A percentile compares a stretch with the other conserved stretches of the same genome.
phyloP scores from a whole-genome alignment of 2,113 vertebrate genomes.

The Mionectes macconnelli region DNA sequence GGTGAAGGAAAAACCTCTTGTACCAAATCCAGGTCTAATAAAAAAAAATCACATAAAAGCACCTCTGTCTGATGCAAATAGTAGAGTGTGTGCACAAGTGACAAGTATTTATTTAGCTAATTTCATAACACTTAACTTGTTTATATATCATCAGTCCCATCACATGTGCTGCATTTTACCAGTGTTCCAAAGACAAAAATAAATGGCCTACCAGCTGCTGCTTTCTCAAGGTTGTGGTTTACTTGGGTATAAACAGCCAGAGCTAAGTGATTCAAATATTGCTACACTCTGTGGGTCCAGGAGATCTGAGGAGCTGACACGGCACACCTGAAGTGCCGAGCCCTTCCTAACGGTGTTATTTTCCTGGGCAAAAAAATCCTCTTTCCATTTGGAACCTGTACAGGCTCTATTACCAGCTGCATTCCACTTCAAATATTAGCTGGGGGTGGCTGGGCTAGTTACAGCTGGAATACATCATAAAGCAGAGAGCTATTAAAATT shows the following conservation, averaged over 20 bases:
- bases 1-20: background rate
- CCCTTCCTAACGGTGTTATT: slow-evolving; percentile 38
- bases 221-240: slow-evolving; percentile 69
- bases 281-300: background rate
- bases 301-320: slow-evolving; percentile 53
- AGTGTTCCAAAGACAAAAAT: slow-evolving; percentile 71
- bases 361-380: background rate
- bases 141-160: slow-evolving; percentile 68
- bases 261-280: slow-evolving; percentile 27
- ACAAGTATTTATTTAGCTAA: slow-evolving; percentile 63
- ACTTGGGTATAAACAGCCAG: slow-evolving; percentile 69
- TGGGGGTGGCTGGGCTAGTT: slow-evolving; percentile 45
- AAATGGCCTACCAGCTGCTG: slow-evolving; percentile 69
- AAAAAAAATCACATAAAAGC: slow-evolving; percentile 40
- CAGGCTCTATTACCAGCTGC: slow-evolving; percentile 65
- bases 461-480: slow-evolving; percentile 74
- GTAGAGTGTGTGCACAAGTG: slow-evolving; percentile 29
- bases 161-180: slow-evolving; percentile 72
- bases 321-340: slow-evolving; percentile 65
- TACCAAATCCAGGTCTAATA: slow-evolving; percentile 17
- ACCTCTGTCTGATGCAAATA: background rate
- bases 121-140: slow-evolving; percentile 66
- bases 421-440: slow-evolving; percentile 61
- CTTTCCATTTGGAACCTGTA: slow-evolving; percentile 57
- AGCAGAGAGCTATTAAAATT: slow-evolving; percentile 52